phyloP scores from a whole-genome alignment of 2,797 vertebrate species.

The Lagorchestes hirsutus region DNA sequence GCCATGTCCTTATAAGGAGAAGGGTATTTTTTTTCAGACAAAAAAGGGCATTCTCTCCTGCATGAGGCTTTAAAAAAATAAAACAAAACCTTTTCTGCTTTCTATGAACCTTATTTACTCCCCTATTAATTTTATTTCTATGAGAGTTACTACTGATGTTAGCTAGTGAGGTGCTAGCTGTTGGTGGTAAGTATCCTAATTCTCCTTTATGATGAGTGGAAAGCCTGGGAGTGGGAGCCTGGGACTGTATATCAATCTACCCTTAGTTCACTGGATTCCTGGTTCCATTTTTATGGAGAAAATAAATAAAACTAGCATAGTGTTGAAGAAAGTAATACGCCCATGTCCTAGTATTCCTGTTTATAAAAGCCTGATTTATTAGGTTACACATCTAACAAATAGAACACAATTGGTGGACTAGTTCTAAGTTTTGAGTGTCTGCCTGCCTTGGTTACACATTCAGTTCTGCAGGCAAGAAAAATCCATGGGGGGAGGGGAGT shows the following conservation, averaged over 20 bases:
- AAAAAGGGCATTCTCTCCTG: not conserved
- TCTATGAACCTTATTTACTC: not conserved
- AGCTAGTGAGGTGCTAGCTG: not conserved
- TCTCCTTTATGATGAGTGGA: conserved; percentile 2
- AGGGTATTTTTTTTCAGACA: not conserved
- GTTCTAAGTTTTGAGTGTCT: not conserved
- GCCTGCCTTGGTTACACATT: rapidly evolving
- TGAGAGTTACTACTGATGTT: not conserved
- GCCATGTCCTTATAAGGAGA: not conserved
- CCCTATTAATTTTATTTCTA: not conserved
- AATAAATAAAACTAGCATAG: not conserved
- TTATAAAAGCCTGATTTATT: not conserved
- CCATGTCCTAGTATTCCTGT: not conserved
- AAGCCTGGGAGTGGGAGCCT: not conserved
- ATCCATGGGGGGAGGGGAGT: not conserved
- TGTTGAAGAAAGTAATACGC: no score
- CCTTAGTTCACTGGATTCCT: not conserved
- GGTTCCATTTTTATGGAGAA: not conserved
- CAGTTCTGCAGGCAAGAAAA: not conserved
- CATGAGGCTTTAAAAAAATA: not conserved
- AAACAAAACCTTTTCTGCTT: not conserved
- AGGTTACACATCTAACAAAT: not conserved
- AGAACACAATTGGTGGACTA: not conserved
- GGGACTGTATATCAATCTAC: not conserved
- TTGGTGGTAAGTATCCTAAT: rapidly evolving